These are phyloP conservation scores for Philypnodon macrostomus DNA, from an alignment of 2,797 vertebrate species.

Conservation along the genomic window DNA sequence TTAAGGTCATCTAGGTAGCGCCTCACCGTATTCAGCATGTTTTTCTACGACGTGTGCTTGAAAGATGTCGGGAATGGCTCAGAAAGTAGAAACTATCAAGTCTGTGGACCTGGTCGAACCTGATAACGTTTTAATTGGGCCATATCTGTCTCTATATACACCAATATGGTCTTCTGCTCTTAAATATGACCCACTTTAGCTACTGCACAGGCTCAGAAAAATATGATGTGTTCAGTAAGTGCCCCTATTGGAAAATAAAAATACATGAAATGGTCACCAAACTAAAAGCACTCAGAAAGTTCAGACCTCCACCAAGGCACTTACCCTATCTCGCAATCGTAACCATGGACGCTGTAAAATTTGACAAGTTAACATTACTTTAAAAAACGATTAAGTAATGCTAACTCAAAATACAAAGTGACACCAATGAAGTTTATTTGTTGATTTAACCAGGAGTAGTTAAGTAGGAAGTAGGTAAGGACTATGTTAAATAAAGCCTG, in stretches of 20 bases:
- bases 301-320: too few relatives aligned
- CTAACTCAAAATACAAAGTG: too few relatives aligned
- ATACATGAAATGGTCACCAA: background rate
- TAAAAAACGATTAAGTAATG: too few relatives aligned
- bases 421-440: too few relatives aligned
- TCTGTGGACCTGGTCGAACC: background rate
- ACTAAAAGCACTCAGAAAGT: background rate
- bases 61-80: background rate
- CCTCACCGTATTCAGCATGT: background rate
- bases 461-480: too few relatives aligned
- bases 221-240: background rate
- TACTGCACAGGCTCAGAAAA: slow-evolving; percentile 11
- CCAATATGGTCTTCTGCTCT: background rate
- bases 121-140: background rate
- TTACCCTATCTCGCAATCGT: too few relatives aligned
- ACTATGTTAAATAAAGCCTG: too few relatives aligned
- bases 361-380: too few relatives aligned
- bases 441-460: too few relatives aligned
- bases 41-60: background rate
- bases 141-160: background rate
- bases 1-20: background rate
- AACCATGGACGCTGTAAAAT: too few relatives aligned
- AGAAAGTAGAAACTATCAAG: slow-evolving; percentile 6
- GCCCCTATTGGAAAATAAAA: background rate
- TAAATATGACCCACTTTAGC: slow-evolving; percentile 8